Evolutionary conservation across 1,140 invertebrate genomes (phyloP).

Genomic region (Trachelipus rathkii): DNA sequence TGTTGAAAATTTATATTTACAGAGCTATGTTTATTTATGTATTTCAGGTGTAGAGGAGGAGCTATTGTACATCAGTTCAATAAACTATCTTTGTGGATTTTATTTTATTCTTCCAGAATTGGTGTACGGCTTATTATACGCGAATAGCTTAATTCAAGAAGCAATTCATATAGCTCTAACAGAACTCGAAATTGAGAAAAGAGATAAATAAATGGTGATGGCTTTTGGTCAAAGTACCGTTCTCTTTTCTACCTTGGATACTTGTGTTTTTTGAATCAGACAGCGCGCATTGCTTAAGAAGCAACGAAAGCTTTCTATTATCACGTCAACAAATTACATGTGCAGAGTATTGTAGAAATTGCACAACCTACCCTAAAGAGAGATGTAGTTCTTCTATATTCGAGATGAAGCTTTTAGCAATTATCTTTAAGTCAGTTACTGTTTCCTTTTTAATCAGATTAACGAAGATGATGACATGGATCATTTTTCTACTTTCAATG

Average conservation of each 20-base stretch:
- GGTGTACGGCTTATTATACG: not conserved
- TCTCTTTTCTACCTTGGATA: not conserved
- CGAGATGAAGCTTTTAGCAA: too few species aligned
- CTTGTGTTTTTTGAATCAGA: not conserved
- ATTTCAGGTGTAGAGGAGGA: not conserved
- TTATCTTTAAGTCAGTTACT: too few species aligned
- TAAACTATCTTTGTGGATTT: too few species aligned
- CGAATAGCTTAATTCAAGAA: constrained; percentile 1
- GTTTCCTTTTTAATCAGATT: not conserved
- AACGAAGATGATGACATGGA: not conserved
- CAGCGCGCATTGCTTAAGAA: not conserved
- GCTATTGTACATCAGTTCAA: too few species aligned
- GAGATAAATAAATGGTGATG: too few species aligned
- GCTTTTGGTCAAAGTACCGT: too few species aligned
- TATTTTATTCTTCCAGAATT: not conserved
- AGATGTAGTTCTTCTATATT: too few species aligned
- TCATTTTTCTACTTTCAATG: not conserved
- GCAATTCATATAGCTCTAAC: not conserved
- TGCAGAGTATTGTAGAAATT: too few species aligned
- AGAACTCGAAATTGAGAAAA: not conserved
- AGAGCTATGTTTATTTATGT: not conserved
- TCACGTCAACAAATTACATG: too few species aligned
- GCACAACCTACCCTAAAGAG: too few species aligned
- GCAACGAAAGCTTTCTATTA: not conserved
- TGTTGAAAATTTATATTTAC: too few species aligned